A percentile compares a stretch with the other conserved stretches of the same genome.
phyloP scores from a whole-genome alignment of 1,140 invertebrate species.

The Drosophila subpulchrella region DNA sequence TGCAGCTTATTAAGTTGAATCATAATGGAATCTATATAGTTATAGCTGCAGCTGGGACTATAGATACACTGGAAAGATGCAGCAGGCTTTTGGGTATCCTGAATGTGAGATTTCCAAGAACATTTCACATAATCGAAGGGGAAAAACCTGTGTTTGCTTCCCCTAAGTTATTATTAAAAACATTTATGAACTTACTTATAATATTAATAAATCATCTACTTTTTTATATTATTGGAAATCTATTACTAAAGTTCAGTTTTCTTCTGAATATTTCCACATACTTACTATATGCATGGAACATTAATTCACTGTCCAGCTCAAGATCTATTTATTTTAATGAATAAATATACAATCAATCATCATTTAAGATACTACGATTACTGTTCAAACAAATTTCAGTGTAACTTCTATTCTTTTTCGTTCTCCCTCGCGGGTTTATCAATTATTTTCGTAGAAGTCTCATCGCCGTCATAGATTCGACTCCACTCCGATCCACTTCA shows the following conservation, averaged over 20 bases:
- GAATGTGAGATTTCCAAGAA: too few species aligned
- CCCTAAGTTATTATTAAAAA: too few species aligned
- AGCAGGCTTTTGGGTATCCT: not conserved
- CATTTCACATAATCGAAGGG: too few species aligned
- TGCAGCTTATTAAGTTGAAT: constrained; percentile 64
- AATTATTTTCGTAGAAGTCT: constrained; percentile 63
- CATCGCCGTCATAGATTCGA: constrained; percentile 51
- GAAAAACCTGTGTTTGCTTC: too few species aligned
- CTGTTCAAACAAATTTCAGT: not conserved
- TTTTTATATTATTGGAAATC: not conserved
- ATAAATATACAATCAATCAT: not conserved
- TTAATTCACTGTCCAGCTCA: too few species aligned
- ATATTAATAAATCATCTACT: too few species aligned
- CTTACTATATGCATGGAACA: not conserved
- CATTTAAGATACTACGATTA: not conserved
- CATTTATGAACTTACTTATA: too few species aligned
- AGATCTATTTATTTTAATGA: not conserved
- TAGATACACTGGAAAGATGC: constrained; percentile 5
- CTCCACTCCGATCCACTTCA: constrained; percentile 8
- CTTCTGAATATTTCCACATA: not conserved
- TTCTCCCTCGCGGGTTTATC: constrained; percentile 46
- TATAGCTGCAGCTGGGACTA: constrained; percentile 14
- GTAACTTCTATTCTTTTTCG: not conserved
- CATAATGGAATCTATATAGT: constrained; percentile 61
- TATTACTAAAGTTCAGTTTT: not conserved